Percentiles rank a stretch among this genome's conserved stretches.
phyloP scores from a whole-genome alignment of 2,888 invertebrate species.

The Euphydryas editha region DNA sequence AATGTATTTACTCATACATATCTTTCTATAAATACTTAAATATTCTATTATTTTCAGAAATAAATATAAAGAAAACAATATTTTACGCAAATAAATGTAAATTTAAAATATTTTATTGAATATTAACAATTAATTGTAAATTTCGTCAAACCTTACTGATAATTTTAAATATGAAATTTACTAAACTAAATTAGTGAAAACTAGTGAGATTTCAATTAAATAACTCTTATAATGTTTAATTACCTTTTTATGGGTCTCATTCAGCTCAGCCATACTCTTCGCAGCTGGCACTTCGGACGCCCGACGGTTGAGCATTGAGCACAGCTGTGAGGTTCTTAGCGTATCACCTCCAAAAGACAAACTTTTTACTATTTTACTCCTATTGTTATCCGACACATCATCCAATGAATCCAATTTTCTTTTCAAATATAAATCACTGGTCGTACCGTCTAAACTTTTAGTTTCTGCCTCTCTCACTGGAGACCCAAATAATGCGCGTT shows the following conservation, averaged over 20 bases:
- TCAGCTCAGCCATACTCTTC: slow-evolving; percentile 77
- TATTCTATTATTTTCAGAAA: too few relatives aligned
- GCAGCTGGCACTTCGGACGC: slow-evolving; percentile 66
- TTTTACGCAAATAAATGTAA: too few relatives aligned
- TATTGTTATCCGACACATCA: slow-evolving; percentile 56
- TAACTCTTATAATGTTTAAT: too few relatives aligned
- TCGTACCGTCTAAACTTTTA: slow-evolving; percentile 67
- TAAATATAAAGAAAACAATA: too few relatives aligned
- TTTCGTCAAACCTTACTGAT: too few relatives aligned
- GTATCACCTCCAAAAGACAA: slow-evolving; percentile 82
- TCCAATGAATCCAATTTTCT: slow-evolving; percentile 79
- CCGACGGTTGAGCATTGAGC: slow-evolving; percentile 62
- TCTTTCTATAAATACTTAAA: too few relatives aligned
- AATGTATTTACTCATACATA: too few relatives aligned
- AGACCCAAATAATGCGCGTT: slow-evolving; percentile 86
- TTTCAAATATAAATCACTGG: slow-evolving; percentile 67
- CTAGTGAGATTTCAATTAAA: too few relatives aligned
- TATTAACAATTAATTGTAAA: too few relatives aligned
- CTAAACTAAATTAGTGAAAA: too few relatives aligned
- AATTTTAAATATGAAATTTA: too few relatives aligned
- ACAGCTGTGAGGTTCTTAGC: slow-evolving; percentile 54
- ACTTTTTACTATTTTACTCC: slow-evolving; percentile 82
- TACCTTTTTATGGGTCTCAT: slow-evolving; percentile 86
- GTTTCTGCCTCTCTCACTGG: slow-evolving; percentile 77
- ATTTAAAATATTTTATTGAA: too few relatives aligned